A percentile compares a stretch with the other conserved stretches of the same genome.
Conservation (phyloP, 2,797 vertebrate species). For the Phaenicophaeus curvirostris region DNA sequence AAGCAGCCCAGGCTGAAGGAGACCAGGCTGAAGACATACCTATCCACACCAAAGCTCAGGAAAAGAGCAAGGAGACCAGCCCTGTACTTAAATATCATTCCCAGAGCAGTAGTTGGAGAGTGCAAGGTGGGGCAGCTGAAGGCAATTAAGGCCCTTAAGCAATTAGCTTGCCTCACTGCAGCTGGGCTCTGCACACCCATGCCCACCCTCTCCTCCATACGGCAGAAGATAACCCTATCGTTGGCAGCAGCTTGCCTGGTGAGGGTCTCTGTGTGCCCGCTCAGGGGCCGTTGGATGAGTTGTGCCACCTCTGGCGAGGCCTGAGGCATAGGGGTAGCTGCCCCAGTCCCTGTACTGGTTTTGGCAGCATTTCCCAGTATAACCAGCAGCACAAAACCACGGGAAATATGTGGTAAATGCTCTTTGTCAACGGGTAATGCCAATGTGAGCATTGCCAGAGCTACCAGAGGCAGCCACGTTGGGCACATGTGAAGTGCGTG, state of each 20-base stretch:
- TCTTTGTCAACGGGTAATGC: not conserved
- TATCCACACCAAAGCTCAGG: rapidly evolving
- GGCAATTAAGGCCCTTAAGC: not conserved
- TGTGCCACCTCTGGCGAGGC: rapidly evolving
- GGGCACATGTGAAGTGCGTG: not conserved
- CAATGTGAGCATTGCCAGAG: not conserved
- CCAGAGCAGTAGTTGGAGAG: not conserved
- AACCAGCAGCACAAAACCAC: too few species aligned
- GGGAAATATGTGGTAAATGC: not conserved
- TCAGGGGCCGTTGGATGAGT: rapidly evolving
- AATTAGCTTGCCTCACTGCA: not conserved
- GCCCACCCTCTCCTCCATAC: not conserved
- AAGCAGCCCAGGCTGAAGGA: rapidly evolving
- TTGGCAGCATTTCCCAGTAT: not conserved
- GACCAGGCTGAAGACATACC: rapidly evolving
- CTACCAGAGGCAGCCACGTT: not conserved
- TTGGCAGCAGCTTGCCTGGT: not conserved
- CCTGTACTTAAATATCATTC: not conserved
- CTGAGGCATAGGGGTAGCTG: not conserved
- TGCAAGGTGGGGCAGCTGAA: not conserved
- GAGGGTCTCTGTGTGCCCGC: rapidly evolving
- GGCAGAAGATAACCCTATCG: not conserved
- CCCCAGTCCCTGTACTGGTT: not conserved
- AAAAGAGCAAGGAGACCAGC: rapidly evolving
- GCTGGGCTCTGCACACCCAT: not conserved